Conservation (phyloP, 2,797 vertebrate species). For the Neosilurus hyrtlii region DNA sequence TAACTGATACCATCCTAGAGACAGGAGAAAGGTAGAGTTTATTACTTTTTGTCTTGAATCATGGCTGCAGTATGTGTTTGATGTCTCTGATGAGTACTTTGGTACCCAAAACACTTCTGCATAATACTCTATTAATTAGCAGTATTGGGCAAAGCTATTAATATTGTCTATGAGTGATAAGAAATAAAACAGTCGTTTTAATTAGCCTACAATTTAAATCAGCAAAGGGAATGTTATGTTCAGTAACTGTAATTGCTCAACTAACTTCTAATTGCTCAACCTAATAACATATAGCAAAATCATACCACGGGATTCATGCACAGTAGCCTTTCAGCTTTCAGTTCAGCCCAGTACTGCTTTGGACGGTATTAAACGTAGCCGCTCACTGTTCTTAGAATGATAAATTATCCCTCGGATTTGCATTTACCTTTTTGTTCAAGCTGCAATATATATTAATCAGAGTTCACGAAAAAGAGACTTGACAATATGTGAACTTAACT, state of each 20-base stretch:
- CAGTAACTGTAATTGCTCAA: conserved; percentile 5
- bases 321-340: not conserved
- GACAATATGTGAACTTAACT: conserved; percentile 39
- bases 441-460: conserved; percentile 15
- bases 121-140: conserved; percentile 33
- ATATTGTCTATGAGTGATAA: conserved; percentile 17
- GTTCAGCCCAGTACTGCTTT: not conserved
- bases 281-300: conserved; percentile 1
- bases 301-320: not conserved
- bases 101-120: conserved; percentile 21
- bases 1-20: not conserved
- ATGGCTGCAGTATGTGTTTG: not conserved
- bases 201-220: conserved; percentile 36
- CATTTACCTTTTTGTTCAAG: conserved; percentile 39
- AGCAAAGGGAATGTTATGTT: conserved; percentile 28
- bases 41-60: not conserved
- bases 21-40: not conserved
- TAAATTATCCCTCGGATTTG: conserved; percentile 16
- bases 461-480: conserved; percentile 23
- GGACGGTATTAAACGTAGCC: conserved; percentile 9
- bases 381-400: conserved; percentile 19
- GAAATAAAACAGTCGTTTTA: conserved; percentile 24
- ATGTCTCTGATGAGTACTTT: conserved; percentile 27
- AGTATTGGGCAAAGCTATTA: conserved; percentile 40
- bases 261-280: not conserved